A percentile compares a stretch with the other conserved stretches of the same genome.
These are phyloP conservation scores for Hyla sarda DNA, from an alignment of 2,113 vertebrate species.

Conservation along the genomic window DNA sequence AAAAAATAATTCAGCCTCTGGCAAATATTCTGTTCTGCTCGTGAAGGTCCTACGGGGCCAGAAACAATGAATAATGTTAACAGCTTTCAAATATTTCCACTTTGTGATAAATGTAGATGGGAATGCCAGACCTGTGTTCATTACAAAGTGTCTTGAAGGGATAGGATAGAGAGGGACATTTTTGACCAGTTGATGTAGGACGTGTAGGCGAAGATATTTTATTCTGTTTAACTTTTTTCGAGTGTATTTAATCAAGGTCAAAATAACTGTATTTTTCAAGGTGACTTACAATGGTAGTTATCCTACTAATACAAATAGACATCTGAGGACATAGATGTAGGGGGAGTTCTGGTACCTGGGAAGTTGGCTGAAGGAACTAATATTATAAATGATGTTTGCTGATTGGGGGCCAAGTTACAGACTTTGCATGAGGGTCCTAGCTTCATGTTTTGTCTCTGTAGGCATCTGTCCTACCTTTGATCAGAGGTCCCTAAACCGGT, in stretches of 20 bases:
- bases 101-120: constrained; percentile 4
- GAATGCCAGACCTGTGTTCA: background rate
- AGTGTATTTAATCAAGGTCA: background rate
- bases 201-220: no score
- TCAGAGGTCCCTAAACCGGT: no score
- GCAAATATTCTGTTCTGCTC: constrained; percentile 34
- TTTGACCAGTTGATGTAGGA: background rate
- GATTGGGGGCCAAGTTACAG: background rate
- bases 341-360: background rate
- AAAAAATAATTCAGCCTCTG: constrained; percentile 11
- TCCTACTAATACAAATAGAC: no score
- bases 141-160: background rate
- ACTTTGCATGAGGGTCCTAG: background rate
- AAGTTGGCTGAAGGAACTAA: no score
- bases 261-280: background rate
- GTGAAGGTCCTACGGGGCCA: background rate
- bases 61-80: constrained; percentile 18
- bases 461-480: background rate
- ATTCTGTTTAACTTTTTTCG: background rate
- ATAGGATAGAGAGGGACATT: background rate
- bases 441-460: background rate
- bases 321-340: background rate
- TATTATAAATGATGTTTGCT: background rate
- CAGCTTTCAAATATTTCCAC: constrained; percentile 3
- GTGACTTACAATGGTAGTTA: background rate